These are phyloP conservation scores for Scolopax bukidnonensis DNA, from an alignment of 2,797 vertebrate genomes.

Conservation along the genomic window DNA sequence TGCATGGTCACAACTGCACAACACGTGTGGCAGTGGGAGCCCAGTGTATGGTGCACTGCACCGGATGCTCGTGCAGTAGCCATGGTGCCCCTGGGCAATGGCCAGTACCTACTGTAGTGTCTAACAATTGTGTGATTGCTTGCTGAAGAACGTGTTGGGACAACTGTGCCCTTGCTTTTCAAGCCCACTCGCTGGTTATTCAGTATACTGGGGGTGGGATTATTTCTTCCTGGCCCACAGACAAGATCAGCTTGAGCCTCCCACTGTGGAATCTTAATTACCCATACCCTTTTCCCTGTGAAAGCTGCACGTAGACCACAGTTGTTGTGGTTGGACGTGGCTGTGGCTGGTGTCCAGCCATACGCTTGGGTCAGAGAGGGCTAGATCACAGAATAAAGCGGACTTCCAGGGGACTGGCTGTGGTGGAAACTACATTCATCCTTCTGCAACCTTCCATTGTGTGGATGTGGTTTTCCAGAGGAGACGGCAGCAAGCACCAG, in stretches of 20 bases:
- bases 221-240: constrained; percentile 17
- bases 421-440: neutral
- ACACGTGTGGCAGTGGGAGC: neutral
- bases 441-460: neutral
- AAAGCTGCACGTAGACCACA: neutral
- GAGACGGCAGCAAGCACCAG: neutral
- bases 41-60: rapidly evolving
- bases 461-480: neutral
- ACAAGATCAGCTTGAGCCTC: neutral
- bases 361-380: neutral
- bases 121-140: neutral
- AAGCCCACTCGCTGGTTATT: neutral
- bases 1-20: rapidly evolving
- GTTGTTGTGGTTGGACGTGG: neutral
- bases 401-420: neutral
- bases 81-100: rapidly evolving
- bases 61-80: neutral
- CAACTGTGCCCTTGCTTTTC: neutral
- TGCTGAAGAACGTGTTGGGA: neutral
- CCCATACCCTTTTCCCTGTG: neutral
- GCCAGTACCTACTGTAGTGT: neutral
- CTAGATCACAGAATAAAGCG: neutral
- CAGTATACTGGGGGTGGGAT: neutral
- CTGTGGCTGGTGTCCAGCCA: neutral
- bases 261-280: neutral